These are phyloP conservation scores for Drosophila falleni DNA, from an alignment of 2,888 invertebrate genomes.

Conservation along the genomic window DNA sequence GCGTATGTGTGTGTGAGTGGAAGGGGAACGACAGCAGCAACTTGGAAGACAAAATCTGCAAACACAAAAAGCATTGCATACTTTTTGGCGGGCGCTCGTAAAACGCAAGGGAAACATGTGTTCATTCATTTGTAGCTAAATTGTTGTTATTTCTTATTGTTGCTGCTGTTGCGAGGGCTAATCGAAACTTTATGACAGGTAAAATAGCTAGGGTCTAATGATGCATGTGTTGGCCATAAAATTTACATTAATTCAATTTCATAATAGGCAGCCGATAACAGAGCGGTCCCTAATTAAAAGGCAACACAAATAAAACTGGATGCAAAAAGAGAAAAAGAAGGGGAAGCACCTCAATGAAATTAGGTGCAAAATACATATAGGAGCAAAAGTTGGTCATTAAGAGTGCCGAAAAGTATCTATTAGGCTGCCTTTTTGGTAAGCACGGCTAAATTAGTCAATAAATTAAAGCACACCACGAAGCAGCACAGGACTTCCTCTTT, in stretches of 20 bases:
- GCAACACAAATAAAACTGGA: constrained; percentile 13
- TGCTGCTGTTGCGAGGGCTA: constrained; percentile 39
- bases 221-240: constrained; percentile 55
- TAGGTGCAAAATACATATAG: constrained; percentile 14
- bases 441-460: constrained; percentile 74
- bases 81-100: constrained; percentile 53
- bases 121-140: constrained; percentile 68
- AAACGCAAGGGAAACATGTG: constrained; percentile 65
- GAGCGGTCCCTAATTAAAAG: constrained; percentile 33
- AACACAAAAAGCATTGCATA: constrained; percentile 57
- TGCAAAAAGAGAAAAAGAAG: neutral
- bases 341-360: neutral
- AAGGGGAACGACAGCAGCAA: constrained; percentile 41
- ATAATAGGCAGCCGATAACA: constrained; percentile 41
- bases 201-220: constrained; percentile 15
- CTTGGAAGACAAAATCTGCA: constrained; percentile 67
- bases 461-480: constrained; percentile 62
- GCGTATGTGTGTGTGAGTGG: constrained; percentile 10
- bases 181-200: constrained; percentile 59
- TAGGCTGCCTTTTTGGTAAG: constrained; percentile 38
- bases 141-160: constrained; percentile 45
- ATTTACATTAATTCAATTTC: constrained; percentile 71
- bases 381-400: constrained; percentile 61
- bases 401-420: constrained; percentile 73
- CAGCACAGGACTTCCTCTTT: constrained; percentile 14